Base-by-base conservation (phyloP, 2,797 vertebrate species). In the Acanthurus lineatus region DNA sequence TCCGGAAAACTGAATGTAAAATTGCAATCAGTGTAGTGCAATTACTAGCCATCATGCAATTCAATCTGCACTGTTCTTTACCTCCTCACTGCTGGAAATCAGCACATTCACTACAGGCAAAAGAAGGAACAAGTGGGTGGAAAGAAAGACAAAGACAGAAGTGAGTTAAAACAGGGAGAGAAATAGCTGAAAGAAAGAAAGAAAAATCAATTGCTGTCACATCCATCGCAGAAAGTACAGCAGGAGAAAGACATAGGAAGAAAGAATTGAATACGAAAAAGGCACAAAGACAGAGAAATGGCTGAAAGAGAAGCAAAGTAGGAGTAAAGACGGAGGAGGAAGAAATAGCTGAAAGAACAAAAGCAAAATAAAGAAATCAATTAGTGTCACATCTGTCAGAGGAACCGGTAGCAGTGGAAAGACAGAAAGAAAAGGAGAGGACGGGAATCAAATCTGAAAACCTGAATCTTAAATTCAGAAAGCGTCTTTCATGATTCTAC, bases 1-100 rank as follows among this genome's bases (percentile, higher is more conserved):
- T 92, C 88, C 76, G 58, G 88, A 89, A 89, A 93, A 86, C 84
- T 89, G 79, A 89, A 91, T 86, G 84, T 87, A 90, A 90, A 92
- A 93, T 91, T 90, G 86, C 86, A 92, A 92, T 92, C 90, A 91
- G 82, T 88, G 87, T 88, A 83, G 88, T 82, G 83, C 88, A 92
- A 91, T 93, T 91, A 92, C 91, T 91, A 91, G 51, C 76, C 83
- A 82, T 85, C 77, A 76, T 86, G 74, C 85, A 88, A 90, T 86
- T 85, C 62, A 88, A 74, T 89, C 87, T 85, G 84, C 47, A 32
- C 77, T 81, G 66, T 51, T 73, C 74, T 74, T 59, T 63, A 51
- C 62, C 65, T 77, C 69, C 66, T 56, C 54, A 73, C 83, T 76
- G 77, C 82, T 87, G 72, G 54, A 89, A 91, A 87, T 87, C 83